These are phyloP conservation scores for Halichondria panicea DNA, from an alignment of 37 sponge, comb jelly and placozoan species.

Conservation along the genomic window DNA sequence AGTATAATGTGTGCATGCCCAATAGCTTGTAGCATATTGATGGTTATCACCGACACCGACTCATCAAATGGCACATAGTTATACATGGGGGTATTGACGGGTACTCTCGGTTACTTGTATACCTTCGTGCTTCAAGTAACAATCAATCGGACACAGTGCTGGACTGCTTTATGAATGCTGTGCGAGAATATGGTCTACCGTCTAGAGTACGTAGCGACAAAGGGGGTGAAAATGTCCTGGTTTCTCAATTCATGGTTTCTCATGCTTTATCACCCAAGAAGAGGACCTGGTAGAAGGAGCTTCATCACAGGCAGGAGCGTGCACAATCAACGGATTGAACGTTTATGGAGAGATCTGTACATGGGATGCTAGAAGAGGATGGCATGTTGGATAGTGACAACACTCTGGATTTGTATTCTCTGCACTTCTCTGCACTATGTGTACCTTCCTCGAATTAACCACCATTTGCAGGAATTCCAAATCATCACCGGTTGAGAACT, in stretches of 20 bases:
- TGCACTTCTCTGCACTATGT: constrained; percentile 64
- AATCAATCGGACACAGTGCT: constrained; percentile 1
- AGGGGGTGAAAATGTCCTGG: constrained; percentile 17
- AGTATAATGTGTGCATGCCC: constrained; percentile 8
- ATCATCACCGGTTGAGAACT: too few species aligned
- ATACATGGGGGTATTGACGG: too few species aligned
- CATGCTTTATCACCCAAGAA: too few species aligned
- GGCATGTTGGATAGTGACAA: not conserved
- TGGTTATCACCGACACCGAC: constrained; percentile 24
- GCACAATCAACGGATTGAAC: constrained; percentile 24
- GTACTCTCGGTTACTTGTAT: constrained; percentile 9
- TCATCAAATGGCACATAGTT: constrained; percentile 12
- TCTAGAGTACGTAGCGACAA: constrained; percentile 7
- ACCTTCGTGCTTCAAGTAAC: constrained; percentile 12
- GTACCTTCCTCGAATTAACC: constrained; percentile 38
- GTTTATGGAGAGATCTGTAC: constrained; percentile 14
- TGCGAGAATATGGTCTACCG: constrained; percentile 2
- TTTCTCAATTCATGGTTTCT: constrained; percentile 6
- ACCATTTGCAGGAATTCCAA: too few species aligned
- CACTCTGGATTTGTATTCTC: not conserved
- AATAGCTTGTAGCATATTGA: constrained; percentile 29
- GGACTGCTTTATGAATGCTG: too few species aligned
- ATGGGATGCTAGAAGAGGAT: constrained; percentile 34
- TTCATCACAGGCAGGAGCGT: constrained; percentile 9
- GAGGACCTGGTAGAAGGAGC: constrained; percentile 14